Base-by-base conservation (phyloP, 2,797 vertebrate species). In the Sebastiscus albofasciatus region DNA sequence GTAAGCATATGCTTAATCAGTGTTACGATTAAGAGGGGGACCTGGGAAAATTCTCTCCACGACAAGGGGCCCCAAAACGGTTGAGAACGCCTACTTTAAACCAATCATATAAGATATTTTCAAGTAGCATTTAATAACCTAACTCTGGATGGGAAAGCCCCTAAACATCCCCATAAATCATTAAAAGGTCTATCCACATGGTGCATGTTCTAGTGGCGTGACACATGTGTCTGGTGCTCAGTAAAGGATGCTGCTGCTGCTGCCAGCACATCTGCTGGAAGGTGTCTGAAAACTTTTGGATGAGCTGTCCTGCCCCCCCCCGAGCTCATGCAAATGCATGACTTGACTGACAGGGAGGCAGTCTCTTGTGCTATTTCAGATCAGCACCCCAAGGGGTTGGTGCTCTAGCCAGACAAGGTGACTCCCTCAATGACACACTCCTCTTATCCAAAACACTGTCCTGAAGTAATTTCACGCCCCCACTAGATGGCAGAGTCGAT, bases 401-500 rank as follows among this genome's bases (percentile, higher is more conserved):
- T 34, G 69, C 58, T 49, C 61, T 74, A 70, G 42, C 75, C 77
- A 87, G 80, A 31, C 78, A 81, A 85, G 83, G 82, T 80, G 87
- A 85, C 84, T 73, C 60, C 52, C 12, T 75, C 78, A 66, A 62
- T 75, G 55, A 72, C 79, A 68, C 3, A 0, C 39, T 54, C n/a
- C 4, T 64, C 29, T 31, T 27, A 46, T 2, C 10, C 31, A 60
- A 55, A 70, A 58, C 56, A 61, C 56, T 6, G 36, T 14, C 6
- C 54, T 89, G 88, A 70, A 80, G 55, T 87, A 2, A 54, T 12
- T 33, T 11, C 2, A 59, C 34, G 1, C 13, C 4, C 4, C 89
- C 94, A 93, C 90, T 58, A 90, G 92, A 91, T 91, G 93, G 92
- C 87, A 84, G 55, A 67, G 61, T 80, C 12, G 62, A 77, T 69